Conservation (phyloP, 2,113 vertebrate species). For the Elephas maximus region DNA sequence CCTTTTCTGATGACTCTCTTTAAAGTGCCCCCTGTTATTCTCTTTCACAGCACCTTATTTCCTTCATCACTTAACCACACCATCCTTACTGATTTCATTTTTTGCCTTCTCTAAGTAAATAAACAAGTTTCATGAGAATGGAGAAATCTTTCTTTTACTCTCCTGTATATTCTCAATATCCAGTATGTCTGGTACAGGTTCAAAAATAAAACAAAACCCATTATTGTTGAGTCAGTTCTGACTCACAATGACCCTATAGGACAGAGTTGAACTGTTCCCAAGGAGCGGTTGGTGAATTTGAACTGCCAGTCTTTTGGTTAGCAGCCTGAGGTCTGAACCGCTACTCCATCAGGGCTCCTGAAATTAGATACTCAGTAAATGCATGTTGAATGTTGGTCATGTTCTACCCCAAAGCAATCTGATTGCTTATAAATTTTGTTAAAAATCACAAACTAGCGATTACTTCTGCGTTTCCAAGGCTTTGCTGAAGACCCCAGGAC, state of each 20-base stretch:
- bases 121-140: neutral
- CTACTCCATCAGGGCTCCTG: no score
- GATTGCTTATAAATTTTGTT: neutral
- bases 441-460: neutral
- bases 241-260: no score
- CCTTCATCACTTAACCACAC: neutral
- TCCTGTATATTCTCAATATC: rapidly evolving
- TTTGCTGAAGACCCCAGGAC: neutral
- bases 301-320: no score
- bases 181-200: neutral
- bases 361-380: neutral
- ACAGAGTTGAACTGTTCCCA: no score
- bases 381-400: neutral
- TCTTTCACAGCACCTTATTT: neutral
- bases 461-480: neutral
- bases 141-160: neutral
- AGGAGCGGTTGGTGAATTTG: no score
- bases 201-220: no score
- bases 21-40: neutral
- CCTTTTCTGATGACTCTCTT: neutral
- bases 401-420: neutral
- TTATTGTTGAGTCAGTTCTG: no score
- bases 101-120: neutral
- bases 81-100: neutral
- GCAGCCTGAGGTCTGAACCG: no score